phyloP scores from a whole-genome alignment of 2,888 invertebrate species.

The Allacma fusca region DNA sequence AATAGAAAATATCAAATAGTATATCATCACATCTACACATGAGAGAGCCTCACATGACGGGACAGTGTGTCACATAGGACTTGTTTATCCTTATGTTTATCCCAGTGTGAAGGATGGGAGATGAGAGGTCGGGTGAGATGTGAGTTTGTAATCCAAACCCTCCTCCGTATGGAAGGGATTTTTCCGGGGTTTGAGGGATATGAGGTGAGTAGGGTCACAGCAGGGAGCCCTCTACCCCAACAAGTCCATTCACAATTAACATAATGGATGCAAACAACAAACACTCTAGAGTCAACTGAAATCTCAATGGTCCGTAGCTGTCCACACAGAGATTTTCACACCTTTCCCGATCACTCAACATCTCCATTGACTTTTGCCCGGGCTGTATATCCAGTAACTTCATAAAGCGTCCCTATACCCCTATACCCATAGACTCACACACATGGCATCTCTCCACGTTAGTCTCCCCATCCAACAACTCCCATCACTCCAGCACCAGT shows the following conservation, averaged over 20 bases:
- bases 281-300: slow-evolving; percentile 34
- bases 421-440: background rate
- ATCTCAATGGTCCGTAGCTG: slow-evolving; percentile 40
- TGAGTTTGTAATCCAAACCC: slow-evolving; percentile 38
- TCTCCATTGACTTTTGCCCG: slow-evolving; percentile 32
- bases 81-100: slow-evolving; percentile 33
- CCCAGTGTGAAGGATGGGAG: slow-evolving; percentile 20
- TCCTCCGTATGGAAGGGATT: slow-evolving; percentile 42
- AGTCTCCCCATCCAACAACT: no score
- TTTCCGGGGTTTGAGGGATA: slow-evolving; percentile 45
- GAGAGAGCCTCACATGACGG: background rate
- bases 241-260: slow-evolving; percentile 45
- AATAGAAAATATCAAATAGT: background rate
- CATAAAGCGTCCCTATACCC: slow-evolving; percentile 1
- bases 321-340: slow-evolving; percentile 48
- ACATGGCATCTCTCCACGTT: slow-evolving; percentile 1
- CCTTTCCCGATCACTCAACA: slow-evolving; percentile 46
- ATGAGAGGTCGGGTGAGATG: slow-evolving; percentile 4
- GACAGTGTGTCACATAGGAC: no score
- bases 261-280: slow-evolving; percentile 49
- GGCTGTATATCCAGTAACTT: no score
- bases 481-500: no score
- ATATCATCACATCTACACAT: background rate
- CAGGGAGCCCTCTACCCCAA: slow-evolving; percentile 44
- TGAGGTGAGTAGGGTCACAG: slow-evolving; percentile 47